Percentiles rank a stretch among this genome's conserved stretches.
Evolutionary conservation across 2,888 invertebrate species (phyloP).

Genomic region (Morpho achilles): DNA sequence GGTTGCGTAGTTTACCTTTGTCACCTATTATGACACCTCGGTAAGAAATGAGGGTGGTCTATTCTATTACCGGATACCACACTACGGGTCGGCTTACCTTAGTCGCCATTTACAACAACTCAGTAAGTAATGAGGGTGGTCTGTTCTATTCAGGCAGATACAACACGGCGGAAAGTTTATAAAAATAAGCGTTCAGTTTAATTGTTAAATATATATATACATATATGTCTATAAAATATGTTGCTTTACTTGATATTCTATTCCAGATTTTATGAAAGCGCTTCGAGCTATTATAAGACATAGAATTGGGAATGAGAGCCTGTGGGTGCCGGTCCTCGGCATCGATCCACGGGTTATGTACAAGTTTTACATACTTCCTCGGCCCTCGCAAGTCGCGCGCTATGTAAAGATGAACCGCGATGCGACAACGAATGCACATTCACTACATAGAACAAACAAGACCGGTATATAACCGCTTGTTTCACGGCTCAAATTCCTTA

Average conservation of each 20-base stretch:
- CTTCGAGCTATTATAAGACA: constrained; percentile 25
- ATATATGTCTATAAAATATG: background rate
- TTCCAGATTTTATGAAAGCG: constrained; percentile 1
- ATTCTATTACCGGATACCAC: too few species aligned
- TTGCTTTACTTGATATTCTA: constrained; percentile 3
- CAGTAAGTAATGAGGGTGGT: too few species aligned
- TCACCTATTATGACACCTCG: too few species aligned
- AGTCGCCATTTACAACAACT: too few species aligned
- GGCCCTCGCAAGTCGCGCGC: constrained; percentile 60
- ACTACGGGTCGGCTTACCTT: too few species aligned
- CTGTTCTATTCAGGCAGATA: too few species aligned
- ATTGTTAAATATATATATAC: too few species aligned
- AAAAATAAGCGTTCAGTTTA: too few species aligned
- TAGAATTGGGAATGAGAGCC: constrained; percentile 30
- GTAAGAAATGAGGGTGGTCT: too few species aligned
- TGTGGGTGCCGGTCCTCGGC: constrained; percentile 57
- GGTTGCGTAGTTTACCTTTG: too few species aligned
- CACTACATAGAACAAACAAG: constrained; percentile 47
- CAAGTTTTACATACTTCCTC: constrained; percentile 63
- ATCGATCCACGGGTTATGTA: constrained; percentile 74
- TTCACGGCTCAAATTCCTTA: constrained; percentile 32
- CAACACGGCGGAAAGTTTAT: too few species aligned
- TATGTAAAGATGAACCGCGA: constrained; percentile 74
- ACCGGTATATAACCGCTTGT: constrained; percentile 32
- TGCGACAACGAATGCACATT: constrained; percentile 74